Base-by-base conservation (phyloP, 2,888 invertebrate genomes). In the Lysandra bellargus region DNA sequence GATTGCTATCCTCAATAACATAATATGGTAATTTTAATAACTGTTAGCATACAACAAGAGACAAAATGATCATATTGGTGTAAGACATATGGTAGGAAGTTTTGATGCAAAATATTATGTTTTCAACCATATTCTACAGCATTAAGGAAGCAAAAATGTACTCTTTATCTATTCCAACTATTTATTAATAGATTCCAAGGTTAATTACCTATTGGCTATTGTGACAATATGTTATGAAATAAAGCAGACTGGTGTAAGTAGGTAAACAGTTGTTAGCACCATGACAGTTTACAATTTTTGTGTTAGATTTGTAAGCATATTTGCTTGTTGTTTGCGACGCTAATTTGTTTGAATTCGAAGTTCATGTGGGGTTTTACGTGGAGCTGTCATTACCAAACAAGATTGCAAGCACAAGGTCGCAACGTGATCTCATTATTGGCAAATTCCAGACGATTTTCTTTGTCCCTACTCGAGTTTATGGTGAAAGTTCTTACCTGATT, bases 401-500 rank as follows among this genome's bases (percentile, higher is more conserved):
- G 90, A 91, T 87, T 86, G 86, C 86, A 83, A 85, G 81, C 91
- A 92, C 94, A 94, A 94, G 94, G 94, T 92, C 94, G 89, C 86
- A 89, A 92, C 94, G 93, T 94, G 93, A 92, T 92, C 88, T 90
- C 89, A 90, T 88, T 90, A 87, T 87, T 87, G 85, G 88, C 87
- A 86, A 87, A 90, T 88, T 88, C 85, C 85, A 86, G 61, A 49
- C 75, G 9, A 17, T 40, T 61, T 75, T 75, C 60, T 74, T 33
- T 33, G 44, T 57, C 33, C 69, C 4, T 69, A 69, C 23, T 69
- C 33, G 53, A 12, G 80, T 80, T 69, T 49, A 49, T 81, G 76
- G 81, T 78, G 75, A 72, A 23, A 49, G 4, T 78, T 74, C 96
- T 95, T 87, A 97, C 96, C 96, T 93, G 95, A 96, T 95, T 96